A percentile compares a stretch with the other conserved stretches of the same genome.
Conservation (phyloP, 2,888 invertebrate genomes). For the Sphinx pinastri region DNA sequence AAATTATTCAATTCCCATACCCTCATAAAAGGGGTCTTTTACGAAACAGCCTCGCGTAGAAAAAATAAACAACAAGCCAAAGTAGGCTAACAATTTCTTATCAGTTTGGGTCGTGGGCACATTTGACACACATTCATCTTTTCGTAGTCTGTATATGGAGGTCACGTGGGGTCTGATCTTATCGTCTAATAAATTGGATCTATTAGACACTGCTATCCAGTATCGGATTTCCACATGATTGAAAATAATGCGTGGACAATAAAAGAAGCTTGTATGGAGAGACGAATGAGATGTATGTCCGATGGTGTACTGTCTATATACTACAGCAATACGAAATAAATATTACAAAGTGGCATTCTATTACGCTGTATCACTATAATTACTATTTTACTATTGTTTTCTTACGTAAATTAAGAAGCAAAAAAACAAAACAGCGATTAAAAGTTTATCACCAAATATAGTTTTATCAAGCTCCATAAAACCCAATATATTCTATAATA, state of each 20-base stretch:
- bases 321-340: no score
- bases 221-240: slow-evolving; percentile 53
- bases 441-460: no score
- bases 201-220: slow-evolving; percentile 57
- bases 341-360: no score
- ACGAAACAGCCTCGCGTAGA: slow-evolving; percentile 14
- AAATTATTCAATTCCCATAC: slow-evolving; percentile 24
- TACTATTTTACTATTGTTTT: no score
- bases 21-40: slow-evolving; percentile 26
- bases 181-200: slow-evolving; percentile 69
- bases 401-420: no score
- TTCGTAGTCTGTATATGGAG: slow-evolving; percentile 37
- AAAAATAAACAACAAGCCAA: slow-evolving; percentile 31
- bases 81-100: slow-evolving; percentile 37
- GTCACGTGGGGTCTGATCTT: slow-evolving; percentile 44
- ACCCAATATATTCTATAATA: no score
- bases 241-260: slow-evolving; percentile 29
- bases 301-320: background rate
- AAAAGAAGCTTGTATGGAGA: background rate
- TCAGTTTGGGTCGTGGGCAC: slow-evolving; percentile 35
- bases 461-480: no score
- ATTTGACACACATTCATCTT: slow-evolving; percentile 48
- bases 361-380: no score
- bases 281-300: background rate
- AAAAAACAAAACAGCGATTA: no score